Percentiles rank a stretch among this genome's conserved stretches.
Conservation (phyloP, 1,140 invertebrate genomes). For the Rhagoletis zephyria region DNA sequence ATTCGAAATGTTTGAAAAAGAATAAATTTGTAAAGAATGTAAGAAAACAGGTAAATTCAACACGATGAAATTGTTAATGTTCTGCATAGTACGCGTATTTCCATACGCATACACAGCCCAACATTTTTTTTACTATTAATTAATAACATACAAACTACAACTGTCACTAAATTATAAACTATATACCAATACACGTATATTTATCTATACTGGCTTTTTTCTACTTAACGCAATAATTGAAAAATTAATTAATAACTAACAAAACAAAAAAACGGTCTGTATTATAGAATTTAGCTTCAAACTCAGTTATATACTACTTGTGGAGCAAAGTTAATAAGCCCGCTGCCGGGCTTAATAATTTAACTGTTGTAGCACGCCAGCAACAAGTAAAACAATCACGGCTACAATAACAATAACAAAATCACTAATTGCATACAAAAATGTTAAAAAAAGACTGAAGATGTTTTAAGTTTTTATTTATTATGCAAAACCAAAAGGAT, state of each 20-base stretch:
- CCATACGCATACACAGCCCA: background rate
- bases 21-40: background rate
- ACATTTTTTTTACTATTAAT: conserved; percentile 3
- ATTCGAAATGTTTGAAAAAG: background rate
- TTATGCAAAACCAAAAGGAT: background rate
- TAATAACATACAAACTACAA: conserved; percentile 21
- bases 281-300: background rate
- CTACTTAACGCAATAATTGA: background rate
- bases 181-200: background rate
- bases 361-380: background rate
- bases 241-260: background rate
- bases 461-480: conserved; percentile 51
- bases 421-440: conserved; percentile 22
- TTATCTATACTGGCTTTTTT: conserved; percentile 12
- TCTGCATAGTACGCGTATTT: background rate
- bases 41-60: background rate
- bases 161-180: conserved; percentile 29
- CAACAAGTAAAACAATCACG: conserved; percentile 8
- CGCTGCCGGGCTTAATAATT: background rate
- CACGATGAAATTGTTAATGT: background rate
- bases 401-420: background rate
- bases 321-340: background rate
- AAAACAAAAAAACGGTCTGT: background rate
- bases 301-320: background rate
- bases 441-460: conserved; percentile 39